Conservation (phyloP, 1,140 invertebrate genomes). For the Achatina immaculata region DNA sequence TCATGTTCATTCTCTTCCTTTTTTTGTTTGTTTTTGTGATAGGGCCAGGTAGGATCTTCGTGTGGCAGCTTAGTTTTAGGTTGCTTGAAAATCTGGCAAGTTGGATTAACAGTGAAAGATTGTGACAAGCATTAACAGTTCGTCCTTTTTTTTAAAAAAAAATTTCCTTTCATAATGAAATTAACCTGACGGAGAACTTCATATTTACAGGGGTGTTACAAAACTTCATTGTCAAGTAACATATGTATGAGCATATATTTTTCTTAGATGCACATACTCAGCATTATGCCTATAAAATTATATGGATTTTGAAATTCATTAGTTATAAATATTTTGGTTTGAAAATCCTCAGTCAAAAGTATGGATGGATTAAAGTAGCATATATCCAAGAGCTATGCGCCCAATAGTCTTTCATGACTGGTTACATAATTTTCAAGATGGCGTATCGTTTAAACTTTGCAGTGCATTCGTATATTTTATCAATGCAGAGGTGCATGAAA, state of each 20-base stretch:
- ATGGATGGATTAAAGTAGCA: neutral
- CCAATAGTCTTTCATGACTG: conserved; percentile 28
- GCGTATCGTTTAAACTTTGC: conserved; percentile 20
- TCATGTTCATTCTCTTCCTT: too few species aligned
- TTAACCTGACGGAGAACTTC: too few species aligned
- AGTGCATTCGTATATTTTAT: conserved; percentile 10
- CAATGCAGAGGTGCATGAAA: conserved; percentile 27
- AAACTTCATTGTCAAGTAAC: too few species aligned
- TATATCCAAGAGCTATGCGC: conserved; percentile 18
- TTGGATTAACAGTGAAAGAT: too few species aligned
- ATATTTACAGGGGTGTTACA: too few species aligned
- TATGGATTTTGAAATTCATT: too few species aligned
- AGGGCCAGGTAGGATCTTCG: neutral
- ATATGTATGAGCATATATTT: too few species aligned
- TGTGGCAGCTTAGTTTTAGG: neutral
- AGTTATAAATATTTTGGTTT: neutral
- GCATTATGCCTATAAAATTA: too few species aligned
- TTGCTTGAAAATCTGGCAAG: neutral
- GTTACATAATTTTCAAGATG: conserved; percentile 32
- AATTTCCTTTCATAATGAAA: too few species aligned
- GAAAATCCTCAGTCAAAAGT: neutral
- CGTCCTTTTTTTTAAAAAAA: too few species aligned
- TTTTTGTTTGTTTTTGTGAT: neutral
- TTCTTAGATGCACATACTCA: too few species aligned
- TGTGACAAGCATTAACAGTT: too few species aligned